Base-by-base conservation (phyloP, 2,797 vertebrate genomes). In the Gymnothorax reevesii region DNA sequence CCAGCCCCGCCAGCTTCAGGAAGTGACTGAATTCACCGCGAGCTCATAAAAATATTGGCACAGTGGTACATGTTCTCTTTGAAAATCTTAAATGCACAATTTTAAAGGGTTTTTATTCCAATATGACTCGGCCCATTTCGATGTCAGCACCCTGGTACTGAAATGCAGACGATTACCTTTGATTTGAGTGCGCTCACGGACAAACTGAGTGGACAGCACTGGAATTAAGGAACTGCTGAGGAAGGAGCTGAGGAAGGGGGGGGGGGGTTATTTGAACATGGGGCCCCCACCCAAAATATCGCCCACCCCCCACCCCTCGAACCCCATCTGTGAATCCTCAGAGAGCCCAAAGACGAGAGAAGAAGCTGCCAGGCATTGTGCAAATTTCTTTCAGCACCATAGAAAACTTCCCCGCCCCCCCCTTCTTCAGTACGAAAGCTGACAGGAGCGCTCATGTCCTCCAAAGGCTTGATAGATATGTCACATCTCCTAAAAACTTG, bases 381-480 rank as follows among this genome's bases (percentile, higher is more conserved):
- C 97, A 92, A 92, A 93, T 96, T 95, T 97, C 97, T 97, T 96
- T 98, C 97, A 97, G 95, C 97, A 96, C 95, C 95, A 96, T 96
- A 95, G 96, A 95, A 94, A 95, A 93, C 88, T 91, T 94, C 93
- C 90, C 90, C 88, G 88, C 90, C 88, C 91, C 85, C 88, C 89
- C 89, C 27, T 27, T 0, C 71, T 15, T 95, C 93, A 94, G 96
- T 95, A 95, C 97, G 95, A 96, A 6, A 94, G 94, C 92, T 97
- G 96, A 97, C 96, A 96, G 95, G 96, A 94, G 92, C 90, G 89
- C 94, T 97, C 97, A 96, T 97, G 97, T 97, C 97, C 97, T 97
- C 96, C 92, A 87, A 95, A 95, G 77, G 95, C 96, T 96, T 97
- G 97, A 97, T 95, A 97, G 97, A 98, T 97, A 93, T 95, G 96